These are phyloP conservation scores for Cheilosia vulpina DNA, from an alignment of 2,888 invertebrate species.

Conservation along the genomic window DNA sequence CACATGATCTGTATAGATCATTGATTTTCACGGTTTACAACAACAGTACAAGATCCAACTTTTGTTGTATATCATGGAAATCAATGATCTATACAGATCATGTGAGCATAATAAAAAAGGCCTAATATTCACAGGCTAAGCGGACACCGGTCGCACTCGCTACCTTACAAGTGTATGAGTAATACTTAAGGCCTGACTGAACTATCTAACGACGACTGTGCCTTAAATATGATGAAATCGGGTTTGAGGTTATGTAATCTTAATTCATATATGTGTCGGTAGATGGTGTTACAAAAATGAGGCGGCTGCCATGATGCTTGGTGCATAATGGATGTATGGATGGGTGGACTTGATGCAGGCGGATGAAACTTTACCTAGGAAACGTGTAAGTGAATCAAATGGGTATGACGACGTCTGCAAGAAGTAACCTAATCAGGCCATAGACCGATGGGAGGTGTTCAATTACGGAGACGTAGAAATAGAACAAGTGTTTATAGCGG, in stretches of 20 bases:
- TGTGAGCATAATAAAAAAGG: too few relatives aligned
- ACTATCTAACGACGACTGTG: slow-evolving; percentile 22
- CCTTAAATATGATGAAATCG: slow-evolving; percentile 59
- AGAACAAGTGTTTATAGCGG: slow-evolving; percentile 4
- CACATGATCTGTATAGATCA: too few relatives aligned
- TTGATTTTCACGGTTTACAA: too few relatives aligned
- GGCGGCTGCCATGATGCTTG: slow-evolving; percentile 8
- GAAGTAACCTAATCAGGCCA: slow-evolving; percentile 38
- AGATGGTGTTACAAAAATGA: slow-evolving; percentile 40
- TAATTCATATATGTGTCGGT: slow-evolving; percentile 56
- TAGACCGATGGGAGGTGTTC: slow-evolving; percentile 14
- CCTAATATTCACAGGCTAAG: slow-evolving; percentile 45
- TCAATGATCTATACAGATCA: too few relatives aligned
- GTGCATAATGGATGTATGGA: slow-evolving; percentile 27
- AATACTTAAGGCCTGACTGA: slow-evolving; percentile 31
- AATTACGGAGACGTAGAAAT: slow-evolving; percentile 32
- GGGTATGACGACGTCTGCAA: slow-evolving; percentile 16
- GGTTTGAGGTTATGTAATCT: slow-evolving; percentile 64
- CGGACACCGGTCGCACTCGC: slow-evolving; percentile 19
- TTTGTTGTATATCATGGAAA: too few relatives aligned
- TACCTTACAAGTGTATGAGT: slow-evolving; percentile 8
- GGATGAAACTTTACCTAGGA: slow-evolving; percentile 49
- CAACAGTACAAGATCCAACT: too few relatives aligned
- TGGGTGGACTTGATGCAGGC: slow-evolving; percentile 40
- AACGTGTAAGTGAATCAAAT: slow-evolving; percentile 30